These are phyloP conservation scores for Spermophilus dauricus DNA, from an alignment of 2,113 vertebrate species.

Conservation along the genomic window DNA sequence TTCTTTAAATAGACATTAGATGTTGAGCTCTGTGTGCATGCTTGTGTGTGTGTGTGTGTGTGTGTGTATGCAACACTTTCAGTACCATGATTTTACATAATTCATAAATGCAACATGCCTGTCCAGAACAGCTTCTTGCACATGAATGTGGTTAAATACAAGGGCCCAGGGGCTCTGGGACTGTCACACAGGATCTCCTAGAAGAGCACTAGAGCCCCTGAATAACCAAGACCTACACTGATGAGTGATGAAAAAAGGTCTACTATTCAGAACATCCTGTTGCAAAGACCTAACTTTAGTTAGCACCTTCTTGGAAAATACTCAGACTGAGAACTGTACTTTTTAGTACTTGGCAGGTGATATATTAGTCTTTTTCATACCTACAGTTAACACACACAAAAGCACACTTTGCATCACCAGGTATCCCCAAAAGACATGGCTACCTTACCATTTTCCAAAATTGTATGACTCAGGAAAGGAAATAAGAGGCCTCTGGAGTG, in stretches of 20 bases:
- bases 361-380: neutral
- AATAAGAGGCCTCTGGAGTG: neutral
- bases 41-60: neutral
- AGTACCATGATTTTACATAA: neutral
- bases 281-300: neutral
- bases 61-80: neutral
- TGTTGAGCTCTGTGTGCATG: neutral
- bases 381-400: neutral
- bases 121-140: neutral
- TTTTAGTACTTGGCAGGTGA: neutral
- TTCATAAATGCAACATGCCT: neutral
- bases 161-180: neutral
- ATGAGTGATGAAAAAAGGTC: neutral
- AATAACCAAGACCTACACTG: neutral
- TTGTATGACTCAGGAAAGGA: neutral
- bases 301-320: conserved; percentile 5
- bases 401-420: neutral
- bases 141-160: neutral
- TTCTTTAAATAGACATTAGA: neutral
- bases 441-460: neutral
- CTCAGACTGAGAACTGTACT: neutral
- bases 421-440: neutral
- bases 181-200: neutral
- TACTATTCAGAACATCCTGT: neutral
- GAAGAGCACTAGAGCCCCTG: neutral